A percentile compares a stretch with the other conserved stretches of the same genome.
Evolutionary conservation across 2,888 invertebrate genomes (phyloP).

Genomic region (Eurytoma californica): DNA sequence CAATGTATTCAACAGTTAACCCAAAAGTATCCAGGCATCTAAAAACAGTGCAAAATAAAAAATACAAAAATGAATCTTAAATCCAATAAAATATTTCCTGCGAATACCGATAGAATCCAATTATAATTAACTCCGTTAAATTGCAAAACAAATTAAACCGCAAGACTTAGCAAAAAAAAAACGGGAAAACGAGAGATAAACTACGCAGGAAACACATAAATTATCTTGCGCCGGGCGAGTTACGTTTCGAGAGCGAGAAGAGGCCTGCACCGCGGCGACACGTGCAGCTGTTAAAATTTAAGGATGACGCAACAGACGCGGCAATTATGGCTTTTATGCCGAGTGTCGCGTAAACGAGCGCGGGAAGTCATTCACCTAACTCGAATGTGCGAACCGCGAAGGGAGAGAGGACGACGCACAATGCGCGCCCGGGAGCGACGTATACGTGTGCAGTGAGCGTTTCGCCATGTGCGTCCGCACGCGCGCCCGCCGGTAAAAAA

Average conservation of each 20-base stretch:
- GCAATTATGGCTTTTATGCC: slow-evolving; percentile 45
- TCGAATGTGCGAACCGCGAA: slow-evolving; percentile 30
- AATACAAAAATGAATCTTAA: no score
- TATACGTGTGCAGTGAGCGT: neutral
- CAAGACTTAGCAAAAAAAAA: no score
- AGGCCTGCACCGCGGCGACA: slow-evolving; percentile 14
- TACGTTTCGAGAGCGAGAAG: neutral
- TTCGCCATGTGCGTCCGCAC: neutral
- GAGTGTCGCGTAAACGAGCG: slow-evolving; percentile 59
- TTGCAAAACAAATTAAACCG: no score
- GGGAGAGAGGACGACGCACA: neutral
- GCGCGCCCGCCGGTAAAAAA: neutral
- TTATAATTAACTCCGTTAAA: no score
- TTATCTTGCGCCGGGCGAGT: neutral
- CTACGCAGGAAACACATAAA: no score
- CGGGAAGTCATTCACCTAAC: slow-evolving; percentile 68
- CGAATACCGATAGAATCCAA: no score
- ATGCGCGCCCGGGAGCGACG: neutral
- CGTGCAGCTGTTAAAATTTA: slow-evolving; percentile 56
- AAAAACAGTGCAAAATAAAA: no score
- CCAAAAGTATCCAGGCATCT: no score
- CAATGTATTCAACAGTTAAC: no score
- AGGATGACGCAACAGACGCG: slow-evolving; percentile 56
- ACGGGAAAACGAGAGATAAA: no score
- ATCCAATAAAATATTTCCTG: no score